Evolutionary conservation across 2,888 invertebrate genomes (phyloP).

Genomic region (Philhelius pedissequus): DNA sequence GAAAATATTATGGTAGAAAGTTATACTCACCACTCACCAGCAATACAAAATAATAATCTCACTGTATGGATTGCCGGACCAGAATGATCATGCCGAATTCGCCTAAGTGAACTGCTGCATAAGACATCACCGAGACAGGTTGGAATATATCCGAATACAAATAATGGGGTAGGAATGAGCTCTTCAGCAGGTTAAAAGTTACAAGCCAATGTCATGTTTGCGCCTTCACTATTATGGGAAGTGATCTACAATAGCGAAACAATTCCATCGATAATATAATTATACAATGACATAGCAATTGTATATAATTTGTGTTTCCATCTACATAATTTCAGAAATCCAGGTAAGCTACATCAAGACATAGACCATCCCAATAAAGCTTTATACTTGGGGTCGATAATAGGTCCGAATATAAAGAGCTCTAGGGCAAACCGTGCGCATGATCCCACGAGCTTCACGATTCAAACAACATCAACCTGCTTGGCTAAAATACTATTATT

Average conservation of each 20-base stretch:
- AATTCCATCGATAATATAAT: conserved; percentile 67
- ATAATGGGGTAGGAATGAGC: conserved; percentile 17
- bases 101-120: not conserved
- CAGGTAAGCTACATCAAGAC: conserved; percentile 37
- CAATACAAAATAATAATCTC: conserved; percentile 44
- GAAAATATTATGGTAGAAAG: conserved; percentile 35
- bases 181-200: conserved; percentile 49
- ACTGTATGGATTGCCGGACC: not conserved
- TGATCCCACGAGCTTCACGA: conserved; percentile 55
- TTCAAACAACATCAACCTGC: conserved; percentile 58
- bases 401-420: conserved; percentile 50
- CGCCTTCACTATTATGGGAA: conserved; percentile 34
- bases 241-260: conserved; percentile 61
- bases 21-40: conserved; percentile 25
- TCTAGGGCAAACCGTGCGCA: conserved; percentile 57
- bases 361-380: not conserved
- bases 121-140: conserved; percentile 53
- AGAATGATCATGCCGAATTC: conserved; percentile 1
- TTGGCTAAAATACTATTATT: conserved; percentile 63
- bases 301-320: conserved; percentile 32
- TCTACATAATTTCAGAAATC: not conserved
- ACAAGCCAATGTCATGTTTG: conserved; percentile 32
- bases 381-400: not conserved
- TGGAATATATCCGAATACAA: conserved; percentile 39
- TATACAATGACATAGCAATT: conserved; percentile 64